Evolutionary conservation across 2,113 vertebrate genomes (phyloP), one percentile per base, ranked within the genome.

Genomic region (Isurus oxyrinchus): DNA sequence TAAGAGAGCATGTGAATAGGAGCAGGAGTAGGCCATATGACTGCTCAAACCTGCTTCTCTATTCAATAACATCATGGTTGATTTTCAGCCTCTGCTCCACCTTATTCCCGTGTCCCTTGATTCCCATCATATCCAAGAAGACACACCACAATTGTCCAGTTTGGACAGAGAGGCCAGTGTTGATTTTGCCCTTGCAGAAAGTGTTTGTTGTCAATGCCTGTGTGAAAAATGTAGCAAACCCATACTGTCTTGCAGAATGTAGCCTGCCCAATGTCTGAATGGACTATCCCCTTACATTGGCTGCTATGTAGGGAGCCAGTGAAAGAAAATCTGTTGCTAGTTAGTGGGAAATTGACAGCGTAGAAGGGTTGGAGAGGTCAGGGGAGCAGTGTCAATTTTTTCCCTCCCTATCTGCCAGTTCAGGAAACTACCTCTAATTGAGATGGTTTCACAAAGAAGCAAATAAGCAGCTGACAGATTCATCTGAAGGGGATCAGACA

Each of bases 401-500:
- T 94, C 5, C 23, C 21, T 44, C 49, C 21, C 67, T 55, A 53
- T 55, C 49, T 72, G 49, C 49, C 25, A 95, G 67, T 44, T 35
- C 67, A 53, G 72, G 66, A 53, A 72, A 19, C 10, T 23, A 95
- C 44, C 66, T 31, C 66, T 31, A 35, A 55, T 95, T 76, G 49
- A 95, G 94, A 49, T 72, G 44, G 44, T 72, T 27, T 69, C 63
- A 95, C 44, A 49, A 95, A 95, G 57, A 16, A 93, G 31, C 27
- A 93, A 61, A n/a, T 61, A 63, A 95, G 67, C 67, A 95, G 44
- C 27, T 95, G 94, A 53, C 94, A 72, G 44, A 35, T 95, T 72
- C n/a, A 55, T 95, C 49, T 95, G 94, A 5, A 44, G 90, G 72
- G 27, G 5, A 66, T 94, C 31, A 94, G 90, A 23, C 90, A 40